phyloP scores from a whole-genome alignment of 2,113 vertebrate species.

The Syngnathus scovelli region DNA sequence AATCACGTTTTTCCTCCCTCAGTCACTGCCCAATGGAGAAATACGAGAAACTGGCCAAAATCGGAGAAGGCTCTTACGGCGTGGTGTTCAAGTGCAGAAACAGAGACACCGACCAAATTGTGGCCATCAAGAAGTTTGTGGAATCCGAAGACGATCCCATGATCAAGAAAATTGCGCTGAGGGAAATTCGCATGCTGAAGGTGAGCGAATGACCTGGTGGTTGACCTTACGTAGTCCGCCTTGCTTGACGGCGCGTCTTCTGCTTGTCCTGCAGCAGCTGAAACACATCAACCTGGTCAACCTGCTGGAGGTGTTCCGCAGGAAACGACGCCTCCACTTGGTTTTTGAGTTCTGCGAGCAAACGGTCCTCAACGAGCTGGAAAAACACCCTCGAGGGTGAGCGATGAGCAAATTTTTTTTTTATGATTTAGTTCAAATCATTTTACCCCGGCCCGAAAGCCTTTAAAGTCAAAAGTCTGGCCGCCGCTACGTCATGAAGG shows the following conservation, averaged over 20 bases:
- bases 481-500: neutral
- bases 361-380: slow-evolving; percentile 83
- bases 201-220: slow-evolving; percentile 45
- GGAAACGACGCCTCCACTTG: slow-evolving; percentile 80
- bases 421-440: neutral
- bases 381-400: slow-evolving; percentile 80
- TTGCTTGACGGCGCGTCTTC: neutral
- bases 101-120: slow-evolving; percentile 77
- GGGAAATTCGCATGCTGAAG: slow-evolving; percentile 84
- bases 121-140: slow-evolving; percentile 85
- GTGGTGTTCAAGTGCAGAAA: slow-evolving; percentile 85
- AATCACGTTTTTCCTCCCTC: neutral
- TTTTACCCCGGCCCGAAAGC: neutral
- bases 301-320: slow-evolving; percentile 84
- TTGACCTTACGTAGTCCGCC: neutral
- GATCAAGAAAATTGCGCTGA: slow-evolving; percentile 81
- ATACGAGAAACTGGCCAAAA: slow-evolving; percentile 82
- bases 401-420: slow-evolving; percentile 11
- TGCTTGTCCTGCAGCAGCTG: slow-evolving; percentile 70
- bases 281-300: slow-evolving; percentile 86
- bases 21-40: slow-evolving; percentile 72
- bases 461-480: neutral
- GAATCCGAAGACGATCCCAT: slow-evolving; percentile 83
- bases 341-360: slow-evolving; percentile 89
- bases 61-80: slow-evolving; percentile 84